Evolutionary conservation across 2,888 invertebrate species (phyloP), one percentile per base, ranked within the genome.

Genomic region (Pseudanteris insignis): DNA sequence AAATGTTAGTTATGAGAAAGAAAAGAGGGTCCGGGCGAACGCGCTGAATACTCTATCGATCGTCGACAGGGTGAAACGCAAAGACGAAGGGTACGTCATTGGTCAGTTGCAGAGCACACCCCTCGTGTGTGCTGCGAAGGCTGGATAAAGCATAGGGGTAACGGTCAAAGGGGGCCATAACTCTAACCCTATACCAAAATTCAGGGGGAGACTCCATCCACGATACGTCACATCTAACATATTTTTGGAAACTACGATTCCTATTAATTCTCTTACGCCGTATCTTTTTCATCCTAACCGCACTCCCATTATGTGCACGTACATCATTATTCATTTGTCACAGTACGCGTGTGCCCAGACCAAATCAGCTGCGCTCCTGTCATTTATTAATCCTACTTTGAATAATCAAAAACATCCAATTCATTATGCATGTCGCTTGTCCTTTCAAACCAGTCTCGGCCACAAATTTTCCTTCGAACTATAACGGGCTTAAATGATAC

Each of bases 81-180:
- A 64, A 65, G 67, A 61, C 67, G 68, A 64, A 69, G 68, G 72
- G 67, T 71, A 72, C 73, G 70, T 77, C 74, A 77, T 77, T 77
- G 77, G 77, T 77, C 77, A 77, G 75, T 77, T 73, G 75, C 67
- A 67, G 71, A 69, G 70, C 69, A 71, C 72, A 73, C 72, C 72
- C 64, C 62, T 70, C 69, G 69, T 63, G 67, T 67, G 67, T 58
- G 67, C 64, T 68, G 32, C 70, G 69, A 64, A 70, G 71, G 73
- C 70, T 72, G 68, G 66, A 59, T 61, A 41, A 43, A 62, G 44
- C 58, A 63, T 66, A 66, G 68, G 71, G 65, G 44, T 67, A 67
- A 67, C 50, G 38, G 37, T 18, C 40, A 64, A 71, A 69, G 65
- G 68, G 71, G 71, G 66, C 57, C n/a, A n/a, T n/a, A n/a, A n/a